Percentiles rank a stretch among this genome's conserved stretches.
phyloP scores from a whole-genome alignment of 2,888 invertebrate genomes.

The Phymatocera aterrima region DNA sequence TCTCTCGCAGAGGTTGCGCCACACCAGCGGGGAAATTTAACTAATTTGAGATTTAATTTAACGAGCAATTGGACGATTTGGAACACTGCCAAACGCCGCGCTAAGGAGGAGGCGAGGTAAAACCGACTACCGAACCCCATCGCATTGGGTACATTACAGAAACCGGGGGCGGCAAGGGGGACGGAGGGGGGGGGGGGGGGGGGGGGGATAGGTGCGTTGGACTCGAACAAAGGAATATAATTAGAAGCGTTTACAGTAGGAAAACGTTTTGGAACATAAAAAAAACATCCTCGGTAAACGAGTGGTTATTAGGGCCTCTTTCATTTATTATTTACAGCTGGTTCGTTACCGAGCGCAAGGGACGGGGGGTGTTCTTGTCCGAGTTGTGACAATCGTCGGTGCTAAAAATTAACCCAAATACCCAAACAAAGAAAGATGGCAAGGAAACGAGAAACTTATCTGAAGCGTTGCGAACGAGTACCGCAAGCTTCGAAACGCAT shows the following conservation, averaged over 20 bases:
- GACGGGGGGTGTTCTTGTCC: too few species aligned
- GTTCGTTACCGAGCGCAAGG: too few species aligned
- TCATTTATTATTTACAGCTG: too few species aligned
- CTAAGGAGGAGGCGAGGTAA: slow-evolving; percentile 53
- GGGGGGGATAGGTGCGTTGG: slow-evolving; percentile 72
- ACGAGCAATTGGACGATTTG: slow-evolving; percentile 67
- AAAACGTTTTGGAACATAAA: neutral
- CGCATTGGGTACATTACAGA: too few species aligned
- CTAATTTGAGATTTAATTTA: slow-evolving; percentile 65
- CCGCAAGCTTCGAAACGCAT: too few species aligned
- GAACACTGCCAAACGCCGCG: slow-evolving; percentile 63
- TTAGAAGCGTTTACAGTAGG: slow-evolving; percentile 61
- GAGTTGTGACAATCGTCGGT: too few species aligned
- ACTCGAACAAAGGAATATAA: slow-evolving; percentile 74
- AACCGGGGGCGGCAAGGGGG: neutral
- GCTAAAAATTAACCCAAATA: too few species aligned
- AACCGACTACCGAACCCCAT: slow-evolving; percentile 47
- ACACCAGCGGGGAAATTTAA: slow-evolving; percentile 52
- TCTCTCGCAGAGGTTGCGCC: neutral
- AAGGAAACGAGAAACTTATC: neutral
- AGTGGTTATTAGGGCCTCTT: too few species aligned
- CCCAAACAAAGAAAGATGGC: neutral
- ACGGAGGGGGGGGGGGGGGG: slow-evolving; percentile 49
- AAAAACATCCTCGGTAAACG: neutral
- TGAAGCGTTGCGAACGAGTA: too few species aligned